These are phyloP conservation scores for Pelmatolapia mariae DNA, from an alignment of 2,113 vertebrate species.

Conservation along the genomic window DNA sequence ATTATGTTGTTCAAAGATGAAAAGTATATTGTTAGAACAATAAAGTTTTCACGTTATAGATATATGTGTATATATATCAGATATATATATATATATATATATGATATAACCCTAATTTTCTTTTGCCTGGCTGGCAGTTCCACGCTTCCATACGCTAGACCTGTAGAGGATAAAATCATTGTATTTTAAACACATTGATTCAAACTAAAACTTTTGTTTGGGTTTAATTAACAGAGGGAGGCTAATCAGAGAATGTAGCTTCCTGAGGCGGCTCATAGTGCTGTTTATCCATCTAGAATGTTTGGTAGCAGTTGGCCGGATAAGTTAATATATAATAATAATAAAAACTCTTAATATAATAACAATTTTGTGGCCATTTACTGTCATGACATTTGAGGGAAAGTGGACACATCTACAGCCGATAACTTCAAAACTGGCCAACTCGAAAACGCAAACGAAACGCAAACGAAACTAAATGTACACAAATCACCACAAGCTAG, in stretches of 20 bases:
- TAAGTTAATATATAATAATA: neutral
- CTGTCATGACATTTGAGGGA: rapidly evolving
- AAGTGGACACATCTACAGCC: rapidly evolving
- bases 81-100: neutral
- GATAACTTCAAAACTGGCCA: rapidly evolving
- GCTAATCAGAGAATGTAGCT: rapidly evolving
- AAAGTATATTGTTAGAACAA: rapidly evolving
- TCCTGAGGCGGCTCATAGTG: rapidly evolving
- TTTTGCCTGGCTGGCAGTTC: neutral
- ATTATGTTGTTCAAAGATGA: neutral
- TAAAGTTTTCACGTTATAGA: neutral
- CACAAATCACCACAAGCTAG: rapidly evolving
- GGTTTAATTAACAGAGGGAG: neutral
- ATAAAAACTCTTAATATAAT: neutral
- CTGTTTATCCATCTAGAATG: neutral
- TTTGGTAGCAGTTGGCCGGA: rapidly evolving
- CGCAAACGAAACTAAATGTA: rapidly evolving
- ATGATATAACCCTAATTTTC: neutral
- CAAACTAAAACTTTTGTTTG: neutral
- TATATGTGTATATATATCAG: neutral
- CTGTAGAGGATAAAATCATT: neutral
- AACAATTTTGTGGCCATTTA: neutral
- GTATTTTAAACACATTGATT: neutral
- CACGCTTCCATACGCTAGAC: rapidly evolving
- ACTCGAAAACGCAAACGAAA: rapidly evolving